phyloP scores from a whole-genome alignment of 1,140 invertebrate genomes.

The Mercenaria mercenaria region DNA sequence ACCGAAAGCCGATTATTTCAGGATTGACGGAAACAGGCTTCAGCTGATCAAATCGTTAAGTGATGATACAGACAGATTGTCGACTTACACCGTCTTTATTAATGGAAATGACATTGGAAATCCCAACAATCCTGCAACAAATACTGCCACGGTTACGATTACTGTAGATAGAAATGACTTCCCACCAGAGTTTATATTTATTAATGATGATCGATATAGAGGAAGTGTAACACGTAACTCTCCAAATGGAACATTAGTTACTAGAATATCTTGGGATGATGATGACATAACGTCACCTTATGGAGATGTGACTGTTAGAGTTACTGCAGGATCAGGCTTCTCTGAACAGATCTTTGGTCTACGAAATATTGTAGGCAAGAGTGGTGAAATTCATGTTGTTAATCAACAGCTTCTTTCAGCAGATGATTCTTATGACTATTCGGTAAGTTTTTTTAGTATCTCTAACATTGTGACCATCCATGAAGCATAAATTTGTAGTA shows the following conservation, averaged over 20 bases:
- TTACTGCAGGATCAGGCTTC: not conserved
- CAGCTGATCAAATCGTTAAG: conserved; percentile 42
- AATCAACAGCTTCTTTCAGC: conserved; percentile 10
- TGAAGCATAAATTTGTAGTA: too few species aligned
- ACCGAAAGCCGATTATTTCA: conserved; percentile 29
- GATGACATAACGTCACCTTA: conserved; percentile 32
- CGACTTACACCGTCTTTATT: conserved; percentile 25
- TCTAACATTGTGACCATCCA: too few species aligned
- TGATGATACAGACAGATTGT: not conserved
- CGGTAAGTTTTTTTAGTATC: conserved; percentile 39
- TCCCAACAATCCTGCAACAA: conserved; percentile 36
- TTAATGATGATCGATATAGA: conserved; percentile 21
- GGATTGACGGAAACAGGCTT: conserved; percentile 6
- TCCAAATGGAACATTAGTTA: not conserved
- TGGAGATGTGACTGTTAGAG: conserved; percentile 25
- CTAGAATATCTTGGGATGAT: conserved; percentile 38
- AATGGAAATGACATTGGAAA: conserved; percentile 52
- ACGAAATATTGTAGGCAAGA: not conserved
- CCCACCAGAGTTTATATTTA: conserved; percentile 53
- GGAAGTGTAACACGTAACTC: not conserved
- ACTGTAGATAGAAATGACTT: conserved; percentile 53
- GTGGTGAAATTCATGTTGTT: conserved; percentile 21
- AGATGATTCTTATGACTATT: conserved; percentile 36
- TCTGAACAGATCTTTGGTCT: conserved; percentile 11
- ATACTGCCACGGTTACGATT: conserved; percentile 39